phyloP scores from a whole-genome alignment of 2,797 vertebrate genomes.

The Aplochiton taeniatus region DNA sequence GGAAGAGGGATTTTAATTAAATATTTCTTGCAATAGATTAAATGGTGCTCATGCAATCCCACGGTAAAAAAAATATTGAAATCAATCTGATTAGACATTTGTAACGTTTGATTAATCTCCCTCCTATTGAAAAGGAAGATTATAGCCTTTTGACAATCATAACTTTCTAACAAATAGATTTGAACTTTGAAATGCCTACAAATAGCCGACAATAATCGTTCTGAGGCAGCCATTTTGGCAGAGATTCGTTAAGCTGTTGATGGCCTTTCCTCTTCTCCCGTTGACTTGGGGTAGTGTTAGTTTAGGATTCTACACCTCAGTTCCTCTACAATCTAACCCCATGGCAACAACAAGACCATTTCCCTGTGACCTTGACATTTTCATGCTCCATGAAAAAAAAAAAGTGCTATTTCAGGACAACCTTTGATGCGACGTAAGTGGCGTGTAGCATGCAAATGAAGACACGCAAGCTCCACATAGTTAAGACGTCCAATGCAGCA shows the following conservation, averaged over 20 bases:
- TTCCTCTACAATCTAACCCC: conserved; percentile 13
- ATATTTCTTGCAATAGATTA: conserved; percentile 83
- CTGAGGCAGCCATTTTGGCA: too few species aligned
- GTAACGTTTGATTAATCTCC: too few species aligned
- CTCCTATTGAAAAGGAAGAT: too few species aligned
- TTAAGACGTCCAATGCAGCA: not conserved
- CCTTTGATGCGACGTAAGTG: conserved; percentile 19
- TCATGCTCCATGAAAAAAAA: conserved; percentile 23
- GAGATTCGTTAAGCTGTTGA: too few species aligned
- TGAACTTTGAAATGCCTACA: too few species aligned
- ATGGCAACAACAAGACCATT: conserved; percentile 39
- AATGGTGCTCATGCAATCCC: conserved; percentile 48
- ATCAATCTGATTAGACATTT: too few species aligned
- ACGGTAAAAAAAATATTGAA: not conserved
- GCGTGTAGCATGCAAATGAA: conserved; percentile 35
- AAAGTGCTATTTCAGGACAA: conserved; percentile 25
- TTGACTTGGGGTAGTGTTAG: too few species aligned
- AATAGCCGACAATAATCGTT: too few species aligned
- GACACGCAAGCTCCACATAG: not conserved
- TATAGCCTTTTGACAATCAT: too few species aligned
- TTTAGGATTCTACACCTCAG: not conserved
- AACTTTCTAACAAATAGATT: too few species aligned
- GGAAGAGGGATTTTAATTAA: conserved; percentile 80
- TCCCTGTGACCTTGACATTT: conserved; percentile 54
- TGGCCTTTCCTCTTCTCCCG: too few species aligned